Percentiles rank a stretch among this genome's conserved stretches.
phyloP scores from a whole-genome alignment of 2,797 vertebrate species.

The Ctenochaetus hawaiiensis region DNA sequence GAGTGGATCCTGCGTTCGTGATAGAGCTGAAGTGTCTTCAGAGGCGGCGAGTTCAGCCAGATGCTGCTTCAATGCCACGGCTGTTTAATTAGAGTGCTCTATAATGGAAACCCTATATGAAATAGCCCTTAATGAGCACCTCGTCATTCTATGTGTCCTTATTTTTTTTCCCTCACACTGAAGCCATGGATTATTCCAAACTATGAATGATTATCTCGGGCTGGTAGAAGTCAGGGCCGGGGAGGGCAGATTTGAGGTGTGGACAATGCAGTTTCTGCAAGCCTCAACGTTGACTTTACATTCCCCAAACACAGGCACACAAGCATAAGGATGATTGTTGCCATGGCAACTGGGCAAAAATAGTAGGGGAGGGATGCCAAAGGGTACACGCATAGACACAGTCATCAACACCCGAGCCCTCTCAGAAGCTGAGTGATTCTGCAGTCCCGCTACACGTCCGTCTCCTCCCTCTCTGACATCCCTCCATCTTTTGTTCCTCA shows the following conservation, averaged over 20 bases:
- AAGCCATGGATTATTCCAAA: conserved; percentile 60
- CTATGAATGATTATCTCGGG: conserved; percentile 57
- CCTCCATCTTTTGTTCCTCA: conserved; percentile 38
- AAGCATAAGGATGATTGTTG: conserved; percentile 54
- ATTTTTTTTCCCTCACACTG: conserved; percentile 70
- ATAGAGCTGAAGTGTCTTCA: conserved; percentile 60
- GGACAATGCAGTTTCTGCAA: conserved; percentile 43
- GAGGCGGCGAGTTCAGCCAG: conserved; percentile 60
- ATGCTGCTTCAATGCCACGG: conserved; percentile 58
- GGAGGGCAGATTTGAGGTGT: conserved; percentile 9
- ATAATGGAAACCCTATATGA: conserved; percentile 58
- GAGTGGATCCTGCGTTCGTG: conserved; percentile 58
- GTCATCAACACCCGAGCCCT: conserved; percentile 41
- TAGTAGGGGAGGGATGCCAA: conserved; percentile 49
- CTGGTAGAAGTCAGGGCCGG: neutral
- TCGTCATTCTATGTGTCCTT: conserved; percentile 61
- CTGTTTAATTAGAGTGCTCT: conserved; percentile 73
- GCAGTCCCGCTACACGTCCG: conserved; percentile 10
- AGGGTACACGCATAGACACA: conserved; percentile 10
- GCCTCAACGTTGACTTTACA: conserved; percentile 54
- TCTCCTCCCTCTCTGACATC: conserved; percentile 19
- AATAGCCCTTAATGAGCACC: conserved; percentile 67
- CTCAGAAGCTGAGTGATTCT: conserved; percentile 39
- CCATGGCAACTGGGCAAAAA: conserved; percentile 75
- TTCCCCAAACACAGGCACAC: conserved; percentile 48